A percentile compares a stretch with the other conserved stretches of the same genome.
Conservation (phyloP, 2,113 vertebrate genomes). For the Prietella phreatophila region DNA sequence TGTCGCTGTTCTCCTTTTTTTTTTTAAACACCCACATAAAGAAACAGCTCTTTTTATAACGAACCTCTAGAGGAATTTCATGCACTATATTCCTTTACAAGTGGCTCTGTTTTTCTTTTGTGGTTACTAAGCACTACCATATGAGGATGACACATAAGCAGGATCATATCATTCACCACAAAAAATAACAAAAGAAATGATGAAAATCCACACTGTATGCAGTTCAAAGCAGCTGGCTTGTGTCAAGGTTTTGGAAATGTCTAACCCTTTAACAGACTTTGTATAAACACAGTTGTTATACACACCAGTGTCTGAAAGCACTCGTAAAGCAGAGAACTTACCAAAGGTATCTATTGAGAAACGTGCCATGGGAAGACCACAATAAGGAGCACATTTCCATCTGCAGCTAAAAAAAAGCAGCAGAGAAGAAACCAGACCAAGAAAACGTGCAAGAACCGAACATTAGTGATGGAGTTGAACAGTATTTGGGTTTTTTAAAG, state of each 20-base stretch:
- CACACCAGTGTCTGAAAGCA: background rate
- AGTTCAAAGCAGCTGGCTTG: background rate
- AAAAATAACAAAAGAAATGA: background rate
- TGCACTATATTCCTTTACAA: slow-evolving; percentile 45
- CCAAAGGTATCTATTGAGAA: background rate
- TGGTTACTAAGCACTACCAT: slow-evolving; percentile 40
- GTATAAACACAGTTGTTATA: background rate
- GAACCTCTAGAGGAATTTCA: slow-evolving; percentile 48
- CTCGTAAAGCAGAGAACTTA: background rate
- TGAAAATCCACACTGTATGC: background rate
- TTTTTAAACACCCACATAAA: slow-evolving; percentile 27
- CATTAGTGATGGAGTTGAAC: too few species aligned
- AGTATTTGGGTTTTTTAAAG: too few species aligned
- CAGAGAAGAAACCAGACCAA: background rate
- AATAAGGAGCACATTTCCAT: background rate
- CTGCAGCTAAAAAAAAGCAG: background rate
- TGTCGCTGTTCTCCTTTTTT: background rate
- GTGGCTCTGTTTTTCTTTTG: slow-evolving; percentile 29
- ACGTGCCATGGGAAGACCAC: background rate
- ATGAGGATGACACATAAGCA: slow-evolving; percentile 14
- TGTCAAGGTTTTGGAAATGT: background rate
- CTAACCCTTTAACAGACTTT: background rate
- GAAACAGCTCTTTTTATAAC: slow-evolving; percentile 33
- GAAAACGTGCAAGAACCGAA: background rate
- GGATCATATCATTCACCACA: slow-evolving; percentile 5